Evolutionary conservation across 2,888 invertebrate species (phyloP), one percentile per base, ranked within the genome.

Genomic region (Megaustenia siamemsis): DNA sequence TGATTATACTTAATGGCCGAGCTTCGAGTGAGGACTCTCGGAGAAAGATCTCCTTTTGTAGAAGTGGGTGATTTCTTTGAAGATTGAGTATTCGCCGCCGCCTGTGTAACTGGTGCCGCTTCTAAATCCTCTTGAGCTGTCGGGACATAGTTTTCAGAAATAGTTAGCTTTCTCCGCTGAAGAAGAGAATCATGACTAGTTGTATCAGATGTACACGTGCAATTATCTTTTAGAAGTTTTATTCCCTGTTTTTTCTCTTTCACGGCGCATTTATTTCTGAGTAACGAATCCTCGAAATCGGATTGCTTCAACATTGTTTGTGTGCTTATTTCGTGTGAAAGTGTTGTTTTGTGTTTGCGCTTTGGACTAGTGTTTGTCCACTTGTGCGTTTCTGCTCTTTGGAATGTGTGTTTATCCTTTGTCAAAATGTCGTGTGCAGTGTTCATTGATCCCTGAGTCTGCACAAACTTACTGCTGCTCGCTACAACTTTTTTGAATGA

Each of bases 191-290:
- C 71, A 43, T 71, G 24, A 10, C 12, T n/a, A 8, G n/a, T 0
- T 24, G 43, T 12, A n/a, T 71, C 71, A 6, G 71, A 71, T n/a
- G 71, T 71, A 8, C 71, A 43, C 2, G 45, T 71, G n/a, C 71
- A 71, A 43, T 43, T 71, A 10, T 71, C 71, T 71, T 43, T 71
- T 12, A 71, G 40, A n/a, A 71, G 12, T n/a, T 24, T 71, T 43
- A 71, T 38, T 4, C 21, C 40, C 45, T 15, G 8, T 32, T 49
- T 32, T 32, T 49, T 45, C 15, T 43, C 69, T 40, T 10, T 40
- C 6, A n/a, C 5, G 21, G 12, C n/a, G 18, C 18, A 28, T 73
- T 73, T 24, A 15, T 73, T 43, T 12, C 24, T 10, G 6, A 38
- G 32, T 45, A 10, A 43, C 43, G 40, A 10, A 28, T 45, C 32